Evolutionary conservation across 2,797 vertebrate genomes (phyloP).

Genomic region (Danio kyathit): DNA sequence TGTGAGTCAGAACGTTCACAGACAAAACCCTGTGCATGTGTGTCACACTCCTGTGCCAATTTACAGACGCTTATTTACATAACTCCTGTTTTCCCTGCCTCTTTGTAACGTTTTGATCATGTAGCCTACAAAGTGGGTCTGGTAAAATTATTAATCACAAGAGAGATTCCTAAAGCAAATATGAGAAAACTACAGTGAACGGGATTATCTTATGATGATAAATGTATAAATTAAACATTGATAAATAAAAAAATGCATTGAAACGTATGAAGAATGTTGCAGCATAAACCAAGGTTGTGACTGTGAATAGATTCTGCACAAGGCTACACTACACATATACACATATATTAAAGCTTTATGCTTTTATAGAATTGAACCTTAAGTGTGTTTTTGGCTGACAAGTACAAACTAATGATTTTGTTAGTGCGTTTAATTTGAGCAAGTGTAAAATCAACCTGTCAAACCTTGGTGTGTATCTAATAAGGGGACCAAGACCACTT

Average conservation of each 20-base stretch:
- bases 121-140: slow-evolving; percentile 9
- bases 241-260: not conserved
- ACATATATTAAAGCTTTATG: not conserved
- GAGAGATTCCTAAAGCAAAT: slow-evolving; percentile 9
- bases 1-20: slow-evolving; percentile 13
- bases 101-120: not conserved
- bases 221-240: not conserved
- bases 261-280: not conserved
- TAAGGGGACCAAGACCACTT: no score
- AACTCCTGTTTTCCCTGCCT: not conserved
- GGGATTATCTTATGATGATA: not conserved
- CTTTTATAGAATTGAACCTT: no score
- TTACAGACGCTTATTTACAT: slow-evolving; percentile 17
- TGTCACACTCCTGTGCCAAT: slow-evolving; percentile 9
- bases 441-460: no score
- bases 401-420: no score
- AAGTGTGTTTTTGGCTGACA: no score
- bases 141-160: not conserved
- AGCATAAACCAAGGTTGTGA: not conserved
- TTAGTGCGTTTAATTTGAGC: no score
- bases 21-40: not conserved
- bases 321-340: not conserved
- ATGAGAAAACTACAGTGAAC: not conserved
- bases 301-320: not conserved
- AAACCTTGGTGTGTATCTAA: no score